phyloP scores from a whole-genome alignment of 1,140 invertebrate species.

The Drosophila melanogaster region DNA sequence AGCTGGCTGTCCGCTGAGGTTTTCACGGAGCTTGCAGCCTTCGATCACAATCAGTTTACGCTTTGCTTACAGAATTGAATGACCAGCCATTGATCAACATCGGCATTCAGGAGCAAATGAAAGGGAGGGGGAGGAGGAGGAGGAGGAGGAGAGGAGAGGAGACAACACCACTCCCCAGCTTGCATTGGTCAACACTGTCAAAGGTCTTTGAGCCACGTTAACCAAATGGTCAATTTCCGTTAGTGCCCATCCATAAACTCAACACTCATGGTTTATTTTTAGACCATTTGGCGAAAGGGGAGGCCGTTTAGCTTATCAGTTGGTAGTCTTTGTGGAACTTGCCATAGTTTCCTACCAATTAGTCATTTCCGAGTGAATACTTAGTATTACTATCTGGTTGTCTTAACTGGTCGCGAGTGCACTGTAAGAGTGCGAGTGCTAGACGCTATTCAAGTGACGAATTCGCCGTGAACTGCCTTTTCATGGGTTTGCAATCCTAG shows the following conservation, averaged over 20 bases:
- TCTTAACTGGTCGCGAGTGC: conserved; percentile 8
- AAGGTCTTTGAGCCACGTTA: conserved; percentile 59
- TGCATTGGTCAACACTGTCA: conserved; percentile 64
- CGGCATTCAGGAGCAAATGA: conserved; percentile 9
- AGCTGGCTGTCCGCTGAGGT: conserved; percentile 22
- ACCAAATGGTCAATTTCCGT: conserved; percentile 69
- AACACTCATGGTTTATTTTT: conserved; percentile 55
- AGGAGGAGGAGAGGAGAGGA: background rate
- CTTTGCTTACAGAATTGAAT: conserved; percentile 77
- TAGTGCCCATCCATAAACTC: conserved; percentile 49
- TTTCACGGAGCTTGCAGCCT: conserved; percentile 39
- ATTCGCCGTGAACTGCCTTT: no score
- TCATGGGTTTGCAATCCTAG: no score
- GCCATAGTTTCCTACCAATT: conserved; percentile 31
- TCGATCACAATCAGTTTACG: conserved; percentile 79
- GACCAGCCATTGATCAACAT: conserved; percentile 70
- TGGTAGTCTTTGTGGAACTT: conserved; percentile 12
- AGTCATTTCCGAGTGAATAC: conserved; percentile 8
- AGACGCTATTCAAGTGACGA: background rate
- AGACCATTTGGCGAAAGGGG: conserved; percentile 21
- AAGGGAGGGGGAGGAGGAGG: background rate
- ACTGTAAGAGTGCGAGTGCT: no score
- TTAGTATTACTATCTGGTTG: conserved; percentile 7
- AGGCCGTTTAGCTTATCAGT: conserved; percentile 29
- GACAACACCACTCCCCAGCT: conserved; percentile 29